Evolutionary conservation across 2,797 vertebrate genomes (phyloP).

Genomic region (Huso huso): DNA sequence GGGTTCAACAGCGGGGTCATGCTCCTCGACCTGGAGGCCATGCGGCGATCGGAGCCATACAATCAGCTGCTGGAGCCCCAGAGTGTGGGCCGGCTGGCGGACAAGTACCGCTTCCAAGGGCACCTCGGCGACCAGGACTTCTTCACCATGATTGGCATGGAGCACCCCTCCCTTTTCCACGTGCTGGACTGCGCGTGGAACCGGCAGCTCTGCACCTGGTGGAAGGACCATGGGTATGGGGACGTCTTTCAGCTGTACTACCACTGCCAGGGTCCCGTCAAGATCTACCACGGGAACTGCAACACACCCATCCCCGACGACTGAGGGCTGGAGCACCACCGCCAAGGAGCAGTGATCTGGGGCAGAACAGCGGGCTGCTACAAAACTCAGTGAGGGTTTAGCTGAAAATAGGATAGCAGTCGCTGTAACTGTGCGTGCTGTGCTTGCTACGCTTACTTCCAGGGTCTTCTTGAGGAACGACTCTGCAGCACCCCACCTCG

Average conservation of each 20-base stretch:
- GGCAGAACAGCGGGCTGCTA: not conserved
- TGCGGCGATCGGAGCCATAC: conserved; percentile 80
- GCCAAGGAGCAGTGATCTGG: not conserved
- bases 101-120: conserved; percentile 86
- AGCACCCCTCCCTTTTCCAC: conserved; percentile 83
- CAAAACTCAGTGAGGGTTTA: not conserved
- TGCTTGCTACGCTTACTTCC: too few relatives aligned
- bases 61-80: conserved; percentile 72
- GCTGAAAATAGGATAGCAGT: not conserved
- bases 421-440: too few relatives aligned
- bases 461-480: too few relatives aligned
- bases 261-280: conserved; percentile 70
- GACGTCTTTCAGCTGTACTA: conserved; percentile 86
- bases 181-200: conserved; percentile 88
- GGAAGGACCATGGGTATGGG: conserved; percentile 86
- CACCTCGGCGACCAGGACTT: conserved; percentile 97
- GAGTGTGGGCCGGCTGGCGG: conserved; percentile 67
- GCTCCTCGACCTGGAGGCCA: conserved; percentile 79
- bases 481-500: too few relatives aligned
- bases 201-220: conserved; percentile 95
- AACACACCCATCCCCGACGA: conserved; percentile 81
- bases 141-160: conserved; percentile 95
- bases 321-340: conserved; percentile 34
- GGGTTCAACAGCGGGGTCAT: conserved; percentile 96
- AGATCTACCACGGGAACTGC: conserved; percentile 92